phyloP scores from a whole-genome alignment of 92 coral and sea anemone genomes.

The Porites divaricata region DNA sequence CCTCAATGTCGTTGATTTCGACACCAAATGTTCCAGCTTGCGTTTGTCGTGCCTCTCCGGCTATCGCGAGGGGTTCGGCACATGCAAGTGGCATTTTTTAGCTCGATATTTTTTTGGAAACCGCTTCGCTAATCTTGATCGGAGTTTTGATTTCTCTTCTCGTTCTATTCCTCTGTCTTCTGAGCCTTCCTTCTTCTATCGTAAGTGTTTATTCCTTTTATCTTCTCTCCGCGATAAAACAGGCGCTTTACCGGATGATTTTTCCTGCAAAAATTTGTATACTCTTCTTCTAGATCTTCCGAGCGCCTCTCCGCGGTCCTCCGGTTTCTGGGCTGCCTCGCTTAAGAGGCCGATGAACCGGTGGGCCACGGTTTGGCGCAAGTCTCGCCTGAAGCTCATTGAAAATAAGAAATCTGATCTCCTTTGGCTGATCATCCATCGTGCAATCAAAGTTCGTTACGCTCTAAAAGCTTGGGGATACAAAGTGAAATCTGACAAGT shows the following conservation, averaged over 20 bases:
- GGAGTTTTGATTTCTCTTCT: not conserved
- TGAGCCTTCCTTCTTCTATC: not conserved
- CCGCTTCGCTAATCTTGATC: not conserved
- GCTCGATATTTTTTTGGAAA: constrained; percentile 29
- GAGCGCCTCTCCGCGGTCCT: not conserved
- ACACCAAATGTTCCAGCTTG: not conserved
- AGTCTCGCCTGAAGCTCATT: not conserved
- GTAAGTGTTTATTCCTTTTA: not conserved
- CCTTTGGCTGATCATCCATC: too few species aligned
- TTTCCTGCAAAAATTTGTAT: not conserved
- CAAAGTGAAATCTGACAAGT: too few species aligned
- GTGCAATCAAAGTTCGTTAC: too few species aligned
- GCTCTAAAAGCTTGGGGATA: too few species aligned
- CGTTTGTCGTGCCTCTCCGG: not conserved
- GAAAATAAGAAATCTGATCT: too few species aligned
- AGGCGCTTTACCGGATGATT: not conserved
- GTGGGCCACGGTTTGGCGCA: too few species aligned
- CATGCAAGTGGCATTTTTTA: not conserved
- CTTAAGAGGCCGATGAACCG: too few species aligned
- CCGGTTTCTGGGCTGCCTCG: not conserved
- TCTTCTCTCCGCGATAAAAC: not conserved
- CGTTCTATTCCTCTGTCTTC: not conserved
- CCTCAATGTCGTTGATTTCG: not conserved
- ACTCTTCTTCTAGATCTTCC: not conserved
- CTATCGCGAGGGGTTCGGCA: not conserved